Evolutionary conservation across 2,888 invertebrate genomes (phyloP), one percentile per base, ranked within the genome.

Genomic region (Drosophila incognita): DNA sequence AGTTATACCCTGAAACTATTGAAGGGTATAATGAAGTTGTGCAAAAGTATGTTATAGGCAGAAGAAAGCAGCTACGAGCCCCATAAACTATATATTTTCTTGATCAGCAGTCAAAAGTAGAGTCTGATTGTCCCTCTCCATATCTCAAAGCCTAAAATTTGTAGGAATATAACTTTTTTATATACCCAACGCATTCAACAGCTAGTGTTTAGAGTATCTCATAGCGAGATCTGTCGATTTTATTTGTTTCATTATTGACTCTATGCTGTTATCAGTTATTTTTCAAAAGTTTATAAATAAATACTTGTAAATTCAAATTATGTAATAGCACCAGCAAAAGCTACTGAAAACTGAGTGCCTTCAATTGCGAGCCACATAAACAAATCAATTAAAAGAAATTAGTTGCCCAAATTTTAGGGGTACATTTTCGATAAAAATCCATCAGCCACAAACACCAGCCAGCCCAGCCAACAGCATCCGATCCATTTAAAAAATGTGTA

Each of bases 351-450:
- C 35, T 7, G 13, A 52, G 42, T n/a, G 31, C 38, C 38, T 56
- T 59, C 27, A 56, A 64, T 71, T 67, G 33, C 29, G 24, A 59
- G 27, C 31, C 21, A 40, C 8, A 49, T 58, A 68, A 81, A 81
- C 81, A 81, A 81, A 81, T 74, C 77, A 81, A 81, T 81, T 81
- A 68, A 81, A 75, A 60, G 33, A 46, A 29, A 31, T 33, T 4
- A 24, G 15, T 46, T 46, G 56, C 59, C 59, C 36, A 71, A 67
- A 71, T 46, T 61, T 60, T 46, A 35, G 48, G 49, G 48, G 29
- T 46, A 48, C 42, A 63, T 40, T 63, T 68, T 58, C 27, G 40
- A 38, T 11, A 54, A 63, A 53, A 54, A 54, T 38, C 48, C 48
- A 66, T n/a, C 31, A 42, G 10, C 46, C 36, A 42, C 33, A 51